A percentile compares a stretch with the other conserved stretches of the same genome.
These are phyloP conservation scores for Cotesia glomerata DNA, from an alignment of 1,140 invertebrate species.

Conservation along the genomic window DNA sequence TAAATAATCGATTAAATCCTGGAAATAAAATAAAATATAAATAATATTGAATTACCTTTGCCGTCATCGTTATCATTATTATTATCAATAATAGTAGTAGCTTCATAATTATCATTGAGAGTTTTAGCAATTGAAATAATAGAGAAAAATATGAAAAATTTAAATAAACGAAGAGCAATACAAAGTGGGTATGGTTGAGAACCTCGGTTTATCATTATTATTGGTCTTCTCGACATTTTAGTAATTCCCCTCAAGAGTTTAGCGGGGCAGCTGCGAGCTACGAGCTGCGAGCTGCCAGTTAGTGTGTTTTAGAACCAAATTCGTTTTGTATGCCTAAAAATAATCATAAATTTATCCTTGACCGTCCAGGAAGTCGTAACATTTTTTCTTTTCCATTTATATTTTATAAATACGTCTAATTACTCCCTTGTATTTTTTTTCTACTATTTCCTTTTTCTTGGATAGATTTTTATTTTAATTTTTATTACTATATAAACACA, in stretches of 20 bases:
- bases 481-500: too few relatives aligned
- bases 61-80: constrained; percentile 5
- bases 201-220: constrained; percentile 44
- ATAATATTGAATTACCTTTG: constrained; percentile 5
- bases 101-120: constrained; percentile 3
- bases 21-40: not conserved
- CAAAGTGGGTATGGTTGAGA: constrained; percentile 36
- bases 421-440: too few relatives aligned
- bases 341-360: not conserved
- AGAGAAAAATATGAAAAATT: constrained; percentile 10
- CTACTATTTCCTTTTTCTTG: too few relatives aligned
- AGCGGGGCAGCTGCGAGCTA: not conserved
- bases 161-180: not conserved
- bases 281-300: not conserved
- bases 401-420: too few relatives aligned
- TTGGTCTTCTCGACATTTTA: constrained; percentile 52
- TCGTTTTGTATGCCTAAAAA: constrained; percentile 4
- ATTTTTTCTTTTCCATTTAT: not conserved
- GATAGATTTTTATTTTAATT: too few relatives aligned
- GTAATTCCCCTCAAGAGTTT: constrained; percentile 15
- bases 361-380: not conserved
- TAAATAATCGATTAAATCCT: not conserved
- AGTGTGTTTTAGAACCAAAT: not conserved
- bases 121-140: constrained; percentile 5
- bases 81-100: not conserved